Percentiles rank a stretch among this genome's conserved stretches.
Evolutionary conservation across 2,888 invertebrate species (phyloP).

Genomic region (Hypselothyrea guttata): DNA sequence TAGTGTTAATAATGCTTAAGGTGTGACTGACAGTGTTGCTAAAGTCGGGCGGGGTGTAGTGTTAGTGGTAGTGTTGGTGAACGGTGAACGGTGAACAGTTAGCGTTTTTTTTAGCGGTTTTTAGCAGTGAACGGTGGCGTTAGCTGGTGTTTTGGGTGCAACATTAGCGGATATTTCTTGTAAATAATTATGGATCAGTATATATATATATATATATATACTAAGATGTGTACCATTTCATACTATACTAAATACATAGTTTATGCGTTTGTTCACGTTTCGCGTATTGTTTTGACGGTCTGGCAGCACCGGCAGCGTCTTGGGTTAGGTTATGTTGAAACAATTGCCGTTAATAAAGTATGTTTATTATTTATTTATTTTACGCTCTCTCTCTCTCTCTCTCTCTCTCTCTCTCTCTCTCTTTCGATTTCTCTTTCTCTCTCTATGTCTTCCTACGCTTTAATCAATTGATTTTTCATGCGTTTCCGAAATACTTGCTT

Average conservation of each 20-base stretch:
- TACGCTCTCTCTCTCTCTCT: too few species aligned
- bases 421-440: slow-evolving; percentile 3
- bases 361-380: too few species aligned
- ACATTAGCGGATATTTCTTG: slow-evolving; percentile 29
- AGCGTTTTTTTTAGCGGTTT: slow-evolving; percentile 41
- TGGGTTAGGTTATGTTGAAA: too few species aligned
- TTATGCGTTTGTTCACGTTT: too few species aligned
- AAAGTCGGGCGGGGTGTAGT: too few species aligned
- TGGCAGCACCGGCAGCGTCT: too few species aligned
- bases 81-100: slow-evolving; percentile 26
- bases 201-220: background rate
- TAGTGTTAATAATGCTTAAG: slow-evolving; percentile 25
- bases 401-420: too few species aligned
- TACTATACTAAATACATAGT: too few species aligned
- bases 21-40: slow-evolving; percentile 25
- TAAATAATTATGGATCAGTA: slow-evolving; percentile 9
- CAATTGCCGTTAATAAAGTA: too few species aligned
- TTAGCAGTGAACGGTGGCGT: slow-evolving; percentile 33
- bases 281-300: too few species aligned
- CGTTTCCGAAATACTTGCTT: slow-evolving; percentile 19
- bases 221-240: too few species aligned
- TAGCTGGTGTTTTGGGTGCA: slow-evolving; percentile 43
- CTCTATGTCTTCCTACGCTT: background rate
- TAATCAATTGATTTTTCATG: slow-evolving; percentile 41
- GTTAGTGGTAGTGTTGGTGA: slow-evolving; percentile 16